Evolutionary conservation across 2,113 vertebrate species (phyloP).

Genomic region (Caranx ignobilis): DNA sequence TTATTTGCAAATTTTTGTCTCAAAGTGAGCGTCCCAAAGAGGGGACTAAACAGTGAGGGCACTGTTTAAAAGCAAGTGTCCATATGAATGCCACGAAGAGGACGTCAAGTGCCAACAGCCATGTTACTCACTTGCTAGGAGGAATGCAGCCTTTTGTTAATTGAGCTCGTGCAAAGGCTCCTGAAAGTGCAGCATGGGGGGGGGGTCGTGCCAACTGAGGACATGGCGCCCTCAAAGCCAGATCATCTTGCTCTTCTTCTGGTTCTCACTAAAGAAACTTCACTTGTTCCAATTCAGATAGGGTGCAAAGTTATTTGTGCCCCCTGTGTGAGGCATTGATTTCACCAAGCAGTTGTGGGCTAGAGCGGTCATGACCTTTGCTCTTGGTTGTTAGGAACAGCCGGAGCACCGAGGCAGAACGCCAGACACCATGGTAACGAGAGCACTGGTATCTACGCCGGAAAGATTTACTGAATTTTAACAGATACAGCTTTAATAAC

Average conservation of each 20-base stretch:
- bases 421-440: slow-evolving; percentile 69
- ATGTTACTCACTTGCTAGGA: slow-evolving; percentile 64
- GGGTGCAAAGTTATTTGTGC: slow-evolving; percentile 76
- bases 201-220: slow-evolving; percentile 21
- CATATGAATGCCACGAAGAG: slow-evolving; percentile 64
- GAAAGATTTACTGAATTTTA: slow-evolving; percentile 41
- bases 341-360: slow-evolving; percentile 76
- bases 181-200: slow-evolving; percentile 31
- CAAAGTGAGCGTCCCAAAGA: slow-evolving; percentile 51
- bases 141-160: slow-evolving; percentile 76
- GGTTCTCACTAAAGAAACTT: slow-evolving; percentile 42
- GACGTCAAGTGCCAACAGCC: slow-evolving; percentile 72
- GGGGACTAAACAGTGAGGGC: slow-evolving; percentile 63
- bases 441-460: slow-evolving; percentile 23
- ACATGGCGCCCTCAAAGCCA: slow-evolving; percentile 37
- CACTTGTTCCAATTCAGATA: slow-evolving; percentile 52
- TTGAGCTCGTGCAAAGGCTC: slow-evolving; percentile 50
- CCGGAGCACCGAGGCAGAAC: slow-evolving; percentile 57
- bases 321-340: slow-evolving; percentile 71
- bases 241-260: slow-evolving; percentile 44
- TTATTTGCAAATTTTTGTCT: slow-evolving; percentile 63
- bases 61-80: slow-evolving; percentile 73
- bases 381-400: slow-evolving; percentile 61
- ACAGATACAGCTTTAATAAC: slow-evolving; percentile 14
- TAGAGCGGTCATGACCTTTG: slow-evolving; percentile 71